A percentile compares a stretch with the other conserved stretches of the same genome.
These are phyloP conservation scores for Lepidonotus clava DNA, from an alignment of 2,888 invertebrate genomes.

Conservation along the genomic window DNA sequence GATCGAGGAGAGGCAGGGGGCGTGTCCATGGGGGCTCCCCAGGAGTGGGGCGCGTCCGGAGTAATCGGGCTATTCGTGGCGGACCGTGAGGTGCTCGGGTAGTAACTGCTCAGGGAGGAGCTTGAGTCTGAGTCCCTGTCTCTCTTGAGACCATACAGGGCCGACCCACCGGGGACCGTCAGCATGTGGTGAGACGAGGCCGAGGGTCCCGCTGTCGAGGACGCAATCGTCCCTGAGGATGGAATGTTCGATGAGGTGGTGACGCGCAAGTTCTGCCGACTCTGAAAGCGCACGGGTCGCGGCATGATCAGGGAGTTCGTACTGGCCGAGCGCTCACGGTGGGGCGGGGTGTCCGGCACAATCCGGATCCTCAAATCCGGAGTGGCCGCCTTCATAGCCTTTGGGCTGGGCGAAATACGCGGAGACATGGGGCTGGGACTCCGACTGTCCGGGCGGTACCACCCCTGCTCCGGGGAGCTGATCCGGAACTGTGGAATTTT, in stretches of 20 bases:
- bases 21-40: conserved; percentile 62
- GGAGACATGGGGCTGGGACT: conserved; percentile 60
- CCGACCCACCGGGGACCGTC: neutral
- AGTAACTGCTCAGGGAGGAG: conserved; percentile 65
- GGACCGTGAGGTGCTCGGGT: conserved; percentile 69
- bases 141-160: neutral
- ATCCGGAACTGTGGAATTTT: conserved; percentile 57
- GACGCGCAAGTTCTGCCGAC: no score
- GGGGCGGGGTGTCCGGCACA: neutral
- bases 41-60: conserved; percentile 68
- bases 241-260: conserved; percentile 2
- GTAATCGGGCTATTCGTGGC: conserved; percentile 71
- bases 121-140: conserved; percentile 49
- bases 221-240: neutral
- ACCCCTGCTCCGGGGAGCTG: conserved; percentile 58
- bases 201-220: neutral
- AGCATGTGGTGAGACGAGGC: conserved; percentile 57
- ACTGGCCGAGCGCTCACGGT: neutral
- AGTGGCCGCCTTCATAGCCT: conserved; percentile 51
- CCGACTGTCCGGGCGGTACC: conserved; percentile 57
- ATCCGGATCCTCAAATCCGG: conserved; percentile 39
- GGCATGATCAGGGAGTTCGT: neutral
- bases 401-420: conserved; percentile 56
- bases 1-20: conserved; percentile 58
- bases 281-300: conserved; percentile 1